Evolutionary conservation across 2,113 vertebrate genomes (phyloP).

Genomic region (Tachysurus vachellii): DNA sequence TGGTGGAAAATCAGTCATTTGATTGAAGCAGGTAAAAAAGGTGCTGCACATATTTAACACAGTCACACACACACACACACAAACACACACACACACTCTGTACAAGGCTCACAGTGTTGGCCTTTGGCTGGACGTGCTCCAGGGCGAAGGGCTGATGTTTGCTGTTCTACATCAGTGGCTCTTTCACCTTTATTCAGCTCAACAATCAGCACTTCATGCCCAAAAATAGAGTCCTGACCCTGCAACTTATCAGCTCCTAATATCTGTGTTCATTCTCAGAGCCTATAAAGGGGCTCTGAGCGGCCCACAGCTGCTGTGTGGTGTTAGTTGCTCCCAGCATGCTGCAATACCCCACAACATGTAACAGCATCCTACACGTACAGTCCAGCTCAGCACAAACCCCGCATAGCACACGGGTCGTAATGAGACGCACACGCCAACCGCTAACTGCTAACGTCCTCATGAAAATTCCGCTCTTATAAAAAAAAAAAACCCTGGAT

Average conservation of each 20-base stretch:
- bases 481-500: not conserved
- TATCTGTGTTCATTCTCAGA: constrained; percentile 50
- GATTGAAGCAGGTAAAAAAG: not conserved
- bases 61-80: constrained; percentile 2
- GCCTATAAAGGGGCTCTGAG: constrained; percentile 25
- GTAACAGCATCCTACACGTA: constrained; percentile 42
- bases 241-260: constrained; percentile 53
- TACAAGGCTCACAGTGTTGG: constrained; percentile 55
- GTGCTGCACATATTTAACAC: not conserved
- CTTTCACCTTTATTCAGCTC: constrained; percentile 52
- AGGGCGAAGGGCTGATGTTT: constrained; percentile 45
- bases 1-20: not conserved
- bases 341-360: constrained; percentile 31
- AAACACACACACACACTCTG: constrained; percentile 8
- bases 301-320: constrained; percentile 39
- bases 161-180: constrained; percentile 45
- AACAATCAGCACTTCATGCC: constrained; percentile 57
- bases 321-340: constrained; percentile 37
- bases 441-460: constrained; percentile 30
- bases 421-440: constrained; percentile 11
- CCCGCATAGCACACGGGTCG: constrained; percentile 15
- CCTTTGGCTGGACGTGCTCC: constrained; percentile 33
- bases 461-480: constrained; percentile 10
- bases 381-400: constrained; percentile 42
- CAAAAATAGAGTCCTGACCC: constrained; percentile 55